Percentiles rank a stretch among this genome's conserved stretches.
These are phyloP conservation scores for Chrysolina americana DNA, from an alignment of 2,888 invertebrate species.

Conservation along the genomic window DNA sequence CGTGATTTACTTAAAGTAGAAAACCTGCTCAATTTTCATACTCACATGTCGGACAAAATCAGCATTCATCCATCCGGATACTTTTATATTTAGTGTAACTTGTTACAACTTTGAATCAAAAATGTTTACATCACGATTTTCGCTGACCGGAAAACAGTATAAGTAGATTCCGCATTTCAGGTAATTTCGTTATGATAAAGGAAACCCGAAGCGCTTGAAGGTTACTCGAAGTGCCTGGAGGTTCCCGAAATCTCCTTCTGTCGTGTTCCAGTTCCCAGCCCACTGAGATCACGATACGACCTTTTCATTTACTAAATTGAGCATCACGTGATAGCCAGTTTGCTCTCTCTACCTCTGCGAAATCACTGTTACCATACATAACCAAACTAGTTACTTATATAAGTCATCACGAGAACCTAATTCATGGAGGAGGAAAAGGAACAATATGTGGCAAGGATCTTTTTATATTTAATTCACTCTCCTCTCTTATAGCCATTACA, in stretches of 20 bases:
- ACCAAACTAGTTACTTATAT: neutral
- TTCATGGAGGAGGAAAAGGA: too few species aligned
- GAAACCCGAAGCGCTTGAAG: slow-evolving; percentile 56
- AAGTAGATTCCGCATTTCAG: slow-evolving; percentile 63
- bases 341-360: slow-evolving; percentile 32
- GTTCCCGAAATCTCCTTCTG: slow-evolving; percentile 57
- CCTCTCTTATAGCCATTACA: too few species aligned
- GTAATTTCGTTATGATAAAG: slow-evolving; percentile 60
- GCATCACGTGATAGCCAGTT: slow-evolving; percentile 37
- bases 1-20: too few species aligned
- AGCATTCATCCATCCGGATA: too few species aligned
- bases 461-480: too few species aligned
- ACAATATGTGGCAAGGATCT: too few species aligned
- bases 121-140: slow-evolving; percentile 44
- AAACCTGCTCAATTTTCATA: too few species aligned
- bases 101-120: slow-evolving; percentile 21
- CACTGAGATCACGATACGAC: slow-evolving; percentile 63
- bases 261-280: slow-evolving; percentile 68
- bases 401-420: neutral
- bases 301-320: slow-evolving; percentile 57
- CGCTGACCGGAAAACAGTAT: slow-evolving; percentile 19
- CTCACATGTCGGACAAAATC: too few species aligned
- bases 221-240: slow-evolving; percentile 62
- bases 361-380: slow-evolving; percentile 28
- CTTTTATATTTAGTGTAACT: neutral